These are phyloP conservation scores for Coccyzus lansbergi DNA, from an alignment of 2,797 vertebrate genomes.

Conservation along the genomic window DNA sequence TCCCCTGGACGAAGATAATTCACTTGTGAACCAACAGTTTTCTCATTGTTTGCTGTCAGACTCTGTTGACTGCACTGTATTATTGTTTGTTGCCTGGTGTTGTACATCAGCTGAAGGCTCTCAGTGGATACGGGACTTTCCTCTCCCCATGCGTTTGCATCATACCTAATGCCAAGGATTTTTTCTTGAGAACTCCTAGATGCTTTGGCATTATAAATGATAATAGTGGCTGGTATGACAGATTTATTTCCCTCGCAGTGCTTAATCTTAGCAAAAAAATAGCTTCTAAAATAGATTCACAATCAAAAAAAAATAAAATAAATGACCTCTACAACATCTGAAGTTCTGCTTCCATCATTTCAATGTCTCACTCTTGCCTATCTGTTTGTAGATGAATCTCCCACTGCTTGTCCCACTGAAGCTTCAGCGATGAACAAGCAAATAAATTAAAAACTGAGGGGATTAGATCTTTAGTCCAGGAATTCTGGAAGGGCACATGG, in stretches of 20 bases:
- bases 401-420: neutral
- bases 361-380: neutral
- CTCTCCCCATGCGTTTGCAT: neutral
- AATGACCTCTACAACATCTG: neutral
- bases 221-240: slow-evolving; percentile 14
- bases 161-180: neutral
- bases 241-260: slow-evolving; percentile 30
- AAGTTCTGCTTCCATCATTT: neutral
- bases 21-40: neutral
- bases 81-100: neutral
- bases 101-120: neutral
- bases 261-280: slow-evolving; percentile 20
- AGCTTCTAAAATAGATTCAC: slow-evolving; percentile 18
- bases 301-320: slow-evolving; percentile 1
- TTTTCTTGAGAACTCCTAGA: neutral
- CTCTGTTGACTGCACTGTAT: neutral
- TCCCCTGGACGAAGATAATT: neutral
- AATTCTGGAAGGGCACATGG: slow-evolving; percentile 6
- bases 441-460: neutral
- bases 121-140: neutral
- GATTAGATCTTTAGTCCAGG: slow-evolving; percentile 40
- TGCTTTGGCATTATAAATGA: neutral
- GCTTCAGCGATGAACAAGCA: neutral
- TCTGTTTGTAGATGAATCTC: neutral
- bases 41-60: neutral